phyloP scores from a whole-genome alignment of 2,888 invertebrate genomes.

The Caprella mutica region DNA sequence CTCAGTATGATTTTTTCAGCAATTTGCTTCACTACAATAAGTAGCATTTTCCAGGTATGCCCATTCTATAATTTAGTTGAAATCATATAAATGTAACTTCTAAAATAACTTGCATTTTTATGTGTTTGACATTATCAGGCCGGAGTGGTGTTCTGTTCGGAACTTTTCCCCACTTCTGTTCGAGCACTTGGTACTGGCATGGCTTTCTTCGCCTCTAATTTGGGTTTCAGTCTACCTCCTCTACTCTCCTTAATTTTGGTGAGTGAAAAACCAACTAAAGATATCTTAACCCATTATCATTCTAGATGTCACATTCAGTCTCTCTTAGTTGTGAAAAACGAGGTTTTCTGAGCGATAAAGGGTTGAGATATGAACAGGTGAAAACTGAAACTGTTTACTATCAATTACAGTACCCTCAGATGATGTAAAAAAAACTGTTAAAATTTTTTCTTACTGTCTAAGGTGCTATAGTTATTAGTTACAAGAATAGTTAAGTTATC shows the following conservation, averaged over 20 bases:
- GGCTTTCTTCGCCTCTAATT: not conserved
- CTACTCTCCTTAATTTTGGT: not conserved
- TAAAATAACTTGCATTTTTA: not conserved
- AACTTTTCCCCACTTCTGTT: not conserved
- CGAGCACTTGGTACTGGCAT: not conserved
- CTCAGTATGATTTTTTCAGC: not conserved
- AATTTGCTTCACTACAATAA: not conserved
- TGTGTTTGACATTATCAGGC: not conserved
- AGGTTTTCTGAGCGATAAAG: too few species aligned
- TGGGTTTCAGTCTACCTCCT: not conserved
- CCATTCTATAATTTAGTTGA: not conserved
- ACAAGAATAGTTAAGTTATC: too few species aligned
- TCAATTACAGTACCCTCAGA: too few species aligned
- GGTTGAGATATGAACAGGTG: too few species aligned
- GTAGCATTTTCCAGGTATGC: not conserved
- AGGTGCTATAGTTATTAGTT: too few species aligned
- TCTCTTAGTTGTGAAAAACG: too few species aligned
- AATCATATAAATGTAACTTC: not conserved
- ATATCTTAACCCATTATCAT: too few species aligned
- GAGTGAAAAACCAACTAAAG: not conserved
- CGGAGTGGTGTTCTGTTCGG: not conserved
- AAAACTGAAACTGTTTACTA: too few species aligned
- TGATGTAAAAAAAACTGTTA: too few species aligned
- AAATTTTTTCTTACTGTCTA: too few species aligned
- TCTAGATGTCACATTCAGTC: too few species aligned